Base-by-base conservation (phyloP, 2,888 invertebrate genomes). In the Drosophila quasianomalipes region DNA sequence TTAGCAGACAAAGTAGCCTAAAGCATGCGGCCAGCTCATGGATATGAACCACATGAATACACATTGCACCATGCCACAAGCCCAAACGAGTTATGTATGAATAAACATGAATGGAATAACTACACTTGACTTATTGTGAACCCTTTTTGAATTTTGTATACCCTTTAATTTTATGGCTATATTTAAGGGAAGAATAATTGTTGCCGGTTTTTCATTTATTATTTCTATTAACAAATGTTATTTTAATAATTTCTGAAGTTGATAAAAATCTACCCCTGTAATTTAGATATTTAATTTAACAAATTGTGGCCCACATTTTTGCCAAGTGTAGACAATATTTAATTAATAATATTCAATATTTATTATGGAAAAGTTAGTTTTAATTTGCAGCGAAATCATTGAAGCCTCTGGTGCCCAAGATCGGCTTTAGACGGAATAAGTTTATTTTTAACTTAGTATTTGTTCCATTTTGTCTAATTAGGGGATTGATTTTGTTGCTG, bases 11-110 rank as follows among this genome's bases (percentile, higher is more conserved):
- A 76, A 78, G 69, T 83, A 65, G 89, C 85, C 90, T 55, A 78
- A 76, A 74, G 85, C 85, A 49, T 47, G 63, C 47, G 59, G 30
- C 57, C 60, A 66, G 74, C 52, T 76, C 79, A 76, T 70, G 67
- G 59, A 71, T 63, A 81, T 74, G 52, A 30, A 76, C 62, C 59
- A 76, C 52, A 49, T 61, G 62, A 63, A 67, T 76, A 37, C 54
- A 59, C 60, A 79, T 47, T 70, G 69, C 70, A 39, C 41, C 59
- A 63, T 44, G 66, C 70, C 73, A 77, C 64, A 70, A 74, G 73
- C 77, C 83, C 71, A 79, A 76, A 74, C 83, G 76, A 83, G 81
- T 79, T 85, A 90, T 90, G 83, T 83, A 89, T 90, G 85, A 85
- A 89, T 86, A 89, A 85, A 89, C 70, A 85, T 78, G 76, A 73